Base-by-base conservation (phyloP, 2,797 vertebrate genomes). In the Notoglanidium macrostoma region DNA sequence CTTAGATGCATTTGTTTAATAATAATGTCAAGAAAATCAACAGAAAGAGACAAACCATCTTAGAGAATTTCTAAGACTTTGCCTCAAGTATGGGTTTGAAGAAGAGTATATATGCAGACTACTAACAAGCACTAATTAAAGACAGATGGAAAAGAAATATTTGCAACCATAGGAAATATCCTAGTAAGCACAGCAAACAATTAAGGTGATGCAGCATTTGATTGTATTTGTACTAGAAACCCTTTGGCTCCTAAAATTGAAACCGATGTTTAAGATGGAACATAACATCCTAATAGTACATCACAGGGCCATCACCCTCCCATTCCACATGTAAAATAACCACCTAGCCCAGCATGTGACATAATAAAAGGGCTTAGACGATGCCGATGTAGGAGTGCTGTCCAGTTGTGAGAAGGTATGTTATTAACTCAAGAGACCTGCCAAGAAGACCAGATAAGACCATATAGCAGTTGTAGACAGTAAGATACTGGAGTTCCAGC, bases 261-360 rank as follows among this genome's bases (percentile, higher is more conserved):
- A 76, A 51, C 35, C 44, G 40, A 73, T 49, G 44, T 49, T 76
- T 5, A 76, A 51, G 14, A 32, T 78, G 21, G 7, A 26, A 7
- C 74, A 14, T 29, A 55, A 9, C 49, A n/a, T 12, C 21, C 46
- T 51, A 12, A 12, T 76, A 51, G 46, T 14, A 57, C 19, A 35
- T 15, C 17, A 35, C 5, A 32, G 29, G n/a, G 14, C 4, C 15
- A 77, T 54, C 49, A 11, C 9, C 14, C n/a, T 78, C n/a, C 23
- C 11, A n/a, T 74, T 74, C 23, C 44, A 73, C 44, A 74, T 49
- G 23, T n/a, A 55, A 78, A 78, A 78, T 54, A 78, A 55, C 15
- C n/a, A 77, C n/a, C 8, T 54, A 32, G n/a, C 17, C 15, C 3
- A 1, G 15, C 51, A 78, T 51, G n/a, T 57, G 76, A 35, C 1